Evolutionary conservation across 2,113 vertebrate species (phyloP), one percentile per base, ranked within the genome.

Genomic region (Paraplagusia blochii): DNA sequence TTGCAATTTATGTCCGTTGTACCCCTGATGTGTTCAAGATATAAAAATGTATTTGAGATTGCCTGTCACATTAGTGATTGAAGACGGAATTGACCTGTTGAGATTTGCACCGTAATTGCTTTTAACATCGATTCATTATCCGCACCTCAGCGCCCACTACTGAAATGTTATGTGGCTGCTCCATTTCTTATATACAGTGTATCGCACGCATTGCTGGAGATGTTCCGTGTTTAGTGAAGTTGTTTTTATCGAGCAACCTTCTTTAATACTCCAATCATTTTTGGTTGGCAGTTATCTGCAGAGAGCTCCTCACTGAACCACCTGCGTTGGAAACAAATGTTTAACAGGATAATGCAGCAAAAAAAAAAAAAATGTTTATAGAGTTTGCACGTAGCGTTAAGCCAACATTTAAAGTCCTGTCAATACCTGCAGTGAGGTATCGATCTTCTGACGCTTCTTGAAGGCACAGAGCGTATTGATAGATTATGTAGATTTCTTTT

Each of bases 381-480:
- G 59, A 75, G 68, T 80, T 81, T 80, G 67, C 71, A 72, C 68
- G 66, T 80, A 74, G 78, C 76, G 66, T 76, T 79, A 79, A 83
- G 80, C 72, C 73, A 72, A 76, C 83, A 77, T 87, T 88, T 80
- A 82, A 87, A 88, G 76, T 62, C 55, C 53, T 74, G 83, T 83
- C 83, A 60, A 87, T 87, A 78, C 70, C 60, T 77, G 69, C 67
- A 77, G 78, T 36, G 0, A 69, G 44, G 61, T 72, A 87, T 83
- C 22, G 83, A 88, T 81, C 63, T 56, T 54, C 49, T 11, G 47
- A 47, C 65, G 64, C 68, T 61, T 74, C 65, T 61, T 35, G 60
- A 77, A 75, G 72, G 74, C 63, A 65, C 56, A 46, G 42, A 75
- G 69, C 53, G 19, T 72, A 79, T 79, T 74, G 79, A 84, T 81